These are phyloP conservation scores for Willowsia nigromaculata DNA, from an alignment of 2,888 invertebrate species.

Conservation along the genomic window DNA sequence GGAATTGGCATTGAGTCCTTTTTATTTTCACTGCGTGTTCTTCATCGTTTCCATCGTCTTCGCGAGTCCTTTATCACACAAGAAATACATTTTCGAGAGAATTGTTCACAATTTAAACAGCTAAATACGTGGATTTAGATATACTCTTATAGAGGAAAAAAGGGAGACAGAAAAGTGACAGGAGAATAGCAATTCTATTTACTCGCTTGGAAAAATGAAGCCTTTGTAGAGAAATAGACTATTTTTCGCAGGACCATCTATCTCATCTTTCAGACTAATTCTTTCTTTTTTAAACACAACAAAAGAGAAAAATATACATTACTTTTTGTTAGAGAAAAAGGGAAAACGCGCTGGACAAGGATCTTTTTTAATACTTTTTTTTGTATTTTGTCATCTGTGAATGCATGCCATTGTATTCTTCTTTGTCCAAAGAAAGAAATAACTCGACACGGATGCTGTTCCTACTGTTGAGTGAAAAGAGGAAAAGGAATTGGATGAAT, in stretches of 20 bases:
- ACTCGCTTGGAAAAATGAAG: not conserved
- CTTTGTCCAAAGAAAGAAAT: not conserved
- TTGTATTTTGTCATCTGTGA: not conserved
- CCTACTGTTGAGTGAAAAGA: not conserved
- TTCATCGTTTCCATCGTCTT: not conserved
- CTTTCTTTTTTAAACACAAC: slow-evolving; percentile 12
- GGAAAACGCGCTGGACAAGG: not conserved
- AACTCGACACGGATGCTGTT: not conserved
- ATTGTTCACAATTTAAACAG: slow-evolving; percentile 7
- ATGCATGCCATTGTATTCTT: not conserved
- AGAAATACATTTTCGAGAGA: not conserved
- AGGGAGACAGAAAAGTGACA: slow-evolving; percentile 24
- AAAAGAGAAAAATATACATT: not conserved
- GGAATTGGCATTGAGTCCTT: not conserved
- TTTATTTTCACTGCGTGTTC: not conserved
- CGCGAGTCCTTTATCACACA: not conserved
- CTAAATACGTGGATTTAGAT: not conserved
- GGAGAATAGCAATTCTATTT: slow-evolving; percentile 23
- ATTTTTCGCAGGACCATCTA: slow-evolving; percentile 1
- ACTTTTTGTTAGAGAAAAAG: not conserved
- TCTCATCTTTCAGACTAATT: slow-evolving; percentile 13
- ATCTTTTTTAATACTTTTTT: not conserved
- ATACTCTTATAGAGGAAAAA: no score
- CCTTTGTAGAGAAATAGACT: not conserved
- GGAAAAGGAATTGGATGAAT: not conserved